phyloP scores from a whole-genome alignment of 2,888 invertebrate genomes.

The Cheiracanthium punctorium region DNA sequence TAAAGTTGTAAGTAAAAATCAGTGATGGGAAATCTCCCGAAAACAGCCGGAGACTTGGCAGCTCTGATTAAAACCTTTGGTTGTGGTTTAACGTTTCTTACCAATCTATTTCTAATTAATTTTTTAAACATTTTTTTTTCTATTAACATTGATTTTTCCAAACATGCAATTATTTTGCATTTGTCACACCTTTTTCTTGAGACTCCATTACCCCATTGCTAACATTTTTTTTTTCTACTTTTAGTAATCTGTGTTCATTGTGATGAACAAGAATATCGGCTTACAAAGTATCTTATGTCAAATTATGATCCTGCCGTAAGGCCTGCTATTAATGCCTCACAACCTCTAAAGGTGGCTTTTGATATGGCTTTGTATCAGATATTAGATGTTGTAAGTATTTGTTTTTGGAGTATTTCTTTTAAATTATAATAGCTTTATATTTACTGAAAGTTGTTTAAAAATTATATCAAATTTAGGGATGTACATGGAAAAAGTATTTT shows the following conservation, averaged over 20 bases:
- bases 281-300: conserved; percentile 84
- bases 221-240: neutral
- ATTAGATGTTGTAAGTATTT: conserved; percentile 87
- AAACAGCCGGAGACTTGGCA: no score
- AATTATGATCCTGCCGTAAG: conserved; percentile 85
- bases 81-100: no score
- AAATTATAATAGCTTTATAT: no score
- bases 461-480: neutral
- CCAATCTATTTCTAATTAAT: no score
- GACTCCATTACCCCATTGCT: no score
- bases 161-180: no score
- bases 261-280: conserved; percentile 84
- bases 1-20: no score
- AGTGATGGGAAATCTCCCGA: no score
- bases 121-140: no score
- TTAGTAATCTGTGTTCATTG: conserved; percentile 21
- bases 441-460: neutral
- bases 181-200: no score
- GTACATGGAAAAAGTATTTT: neutral
- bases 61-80: no score
- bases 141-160: no score
- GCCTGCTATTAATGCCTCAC: conserved; percentile 86
- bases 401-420: neutral
- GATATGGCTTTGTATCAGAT: conserved; percentile 89
- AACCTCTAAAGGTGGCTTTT: conserved; percentile 86